Conservation (phyloP, 2,797 vertebrate species). For the Betta splendens region DNA sequence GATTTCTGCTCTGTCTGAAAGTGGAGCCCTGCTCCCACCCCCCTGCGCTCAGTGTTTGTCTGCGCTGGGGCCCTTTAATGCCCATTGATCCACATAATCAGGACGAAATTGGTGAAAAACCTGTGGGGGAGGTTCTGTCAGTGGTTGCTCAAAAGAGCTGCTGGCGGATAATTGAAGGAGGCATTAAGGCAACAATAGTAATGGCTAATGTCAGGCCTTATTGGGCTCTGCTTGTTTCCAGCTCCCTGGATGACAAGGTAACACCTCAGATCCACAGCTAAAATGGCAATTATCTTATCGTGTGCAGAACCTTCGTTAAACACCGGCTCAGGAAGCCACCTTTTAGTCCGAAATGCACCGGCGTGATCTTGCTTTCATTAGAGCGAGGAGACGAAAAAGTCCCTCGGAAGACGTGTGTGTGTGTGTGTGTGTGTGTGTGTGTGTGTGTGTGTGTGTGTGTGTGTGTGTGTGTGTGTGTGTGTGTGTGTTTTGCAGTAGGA, state of each 20-base stretch:
- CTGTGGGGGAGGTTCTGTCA: slow-evolving; percentile 64
- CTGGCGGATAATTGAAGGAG: slow-evolving; percentile 74
- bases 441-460: too few species aligned
- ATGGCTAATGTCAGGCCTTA: slow-evolving; percentile 58
- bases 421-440: too few species aligned
- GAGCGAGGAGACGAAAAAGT: slow-evolving; percentile 19
- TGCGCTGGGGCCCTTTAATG: slow-evolving; percentile 70
- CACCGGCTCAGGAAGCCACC: slow-evolving; percentile 47
- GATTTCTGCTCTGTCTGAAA: slow-evolving; percentile 70
- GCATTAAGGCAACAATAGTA: slow-evolving; percentile 76
- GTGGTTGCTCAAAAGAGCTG: slow-evolving; percentile 66
- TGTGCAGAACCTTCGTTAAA: slow-evolving; percentile 56
- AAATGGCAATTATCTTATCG: slow-evolving; percentile 65
- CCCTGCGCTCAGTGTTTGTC: slow-evolving; percentile 66
- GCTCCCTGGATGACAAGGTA: slow-evolving; percentile 58
- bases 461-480: too few species aligned
- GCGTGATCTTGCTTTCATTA: slow-evolving; percentile 56
- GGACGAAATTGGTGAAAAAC: slow-evolving; percentile 68
- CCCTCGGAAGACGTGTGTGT: background rate
- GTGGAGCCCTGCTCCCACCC: slow-evolving; percentile 39
- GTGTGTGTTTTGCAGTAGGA: too few species aligned
- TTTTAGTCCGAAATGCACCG: slow-evolving; percentile 46
- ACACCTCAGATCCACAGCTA: slow-evolving; percentile 54
- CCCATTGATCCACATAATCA: slow-evolving; percentile 79
- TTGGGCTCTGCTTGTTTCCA: slow-evolving; percentile 59